Evolutionary conservation across 2,113 vertebrate species (phyloP).

Genomic region (Etheostoma cragini): DNA sequence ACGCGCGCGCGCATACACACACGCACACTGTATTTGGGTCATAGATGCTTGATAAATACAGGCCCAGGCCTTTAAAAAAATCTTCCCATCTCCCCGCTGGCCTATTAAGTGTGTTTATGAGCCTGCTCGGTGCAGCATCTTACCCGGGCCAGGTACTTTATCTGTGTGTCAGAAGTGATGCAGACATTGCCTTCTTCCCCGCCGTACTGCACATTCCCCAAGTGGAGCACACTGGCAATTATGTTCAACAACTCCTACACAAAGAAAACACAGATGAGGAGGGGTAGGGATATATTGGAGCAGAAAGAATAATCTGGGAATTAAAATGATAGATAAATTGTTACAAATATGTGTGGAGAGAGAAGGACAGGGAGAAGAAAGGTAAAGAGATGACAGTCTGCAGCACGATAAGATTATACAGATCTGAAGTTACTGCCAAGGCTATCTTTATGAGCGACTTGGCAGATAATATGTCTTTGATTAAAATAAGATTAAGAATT

Average conservation of each 20-base stretch:
- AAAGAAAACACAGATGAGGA: not conserved
- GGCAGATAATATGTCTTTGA: constrained; percentile 16
- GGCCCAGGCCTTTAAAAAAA: not conserved
- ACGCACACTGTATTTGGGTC: too few species aligned
- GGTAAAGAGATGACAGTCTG: constrained; percentile 10
- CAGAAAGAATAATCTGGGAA: not conserved
- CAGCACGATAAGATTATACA: not conserved
- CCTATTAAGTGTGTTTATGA: not conserved
- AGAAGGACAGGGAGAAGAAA: constrained; percentile 15
- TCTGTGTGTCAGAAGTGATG: constrained; percentile 94
- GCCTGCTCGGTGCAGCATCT: constrained; percentile 23
- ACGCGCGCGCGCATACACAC: too few species aligned
- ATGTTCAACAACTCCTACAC: constrained; percentile 93
- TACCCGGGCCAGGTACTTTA: constrained; percentile 96
- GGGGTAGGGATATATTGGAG: not conserved
- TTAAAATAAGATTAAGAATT: not conserved
- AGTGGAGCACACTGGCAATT: constrained; percentile 94
- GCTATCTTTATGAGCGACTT: constrained; percentile 36
- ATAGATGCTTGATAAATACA: not conserved
- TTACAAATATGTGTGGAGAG: not conserved
- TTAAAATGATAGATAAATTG: not conserved
- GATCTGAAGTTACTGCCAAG: not conserved
- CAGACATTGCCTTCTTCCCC: constrained; percentile 90
- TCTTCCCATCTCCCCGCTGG: too few species aligned
- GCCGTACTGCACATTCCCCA: constrained; percentile 95